Evolutionary conservation across 2,888 invertebrate genomes (phyloP).

Genomic region (Sphaerolaimus hirsutus): DNA sequence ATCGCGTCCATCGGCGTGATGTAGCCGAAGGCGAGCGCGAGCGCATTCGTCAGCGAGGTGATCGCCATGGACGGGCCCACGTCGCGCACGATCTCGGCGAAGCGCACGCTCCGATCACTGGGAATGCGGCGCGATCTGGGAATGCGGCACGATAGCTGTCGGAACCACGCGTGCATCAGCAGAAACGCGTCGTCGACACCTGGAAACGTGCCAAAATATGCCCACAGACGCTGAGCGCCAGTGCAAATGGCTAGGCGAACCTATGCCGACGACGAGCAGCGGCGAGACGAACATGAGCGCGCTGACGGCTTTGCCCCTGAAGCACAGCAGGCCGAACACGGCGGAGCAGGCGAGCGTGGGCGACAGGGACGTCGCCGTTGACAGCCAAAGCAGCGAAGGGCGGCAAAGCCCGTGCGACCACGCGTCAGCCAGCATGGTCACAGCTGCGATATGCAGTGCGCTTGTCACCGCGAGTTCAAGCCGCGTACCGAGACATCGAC

Average conservation of each 20-base stretch:
- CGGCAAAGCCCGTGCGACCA: neutral
- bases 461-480: too few species aligned
- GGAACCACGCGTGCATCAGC: slow-evolving; percentile 18
- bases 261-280: slow-evolving; percentile 18
- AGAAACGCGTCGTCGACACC: slow-evolving; percentile 23
- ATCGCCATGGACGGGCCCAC: slow-evolving; percentile 18
- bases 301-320: slow-evolving; percentile 7
- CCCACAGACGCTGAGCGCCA: neutral
- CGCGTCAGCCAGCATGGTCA: too few species aligned
- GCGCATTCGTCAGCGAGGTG: slow-evolving; percentile 20
- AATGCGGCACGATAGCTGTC: neutral
- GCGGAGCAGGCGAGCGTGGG: slow-evolving; percentile 16
- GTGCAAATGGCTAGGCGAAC: slow-evolving; percentile 2
- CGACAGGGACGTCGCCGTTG: slow-evolving; percentile 11
- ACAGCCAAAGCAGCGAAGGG: neutral
- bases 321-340: slow-evolving; percentile 11
- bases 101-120: neutral
- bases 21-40: slow-evolving; percentile 18
- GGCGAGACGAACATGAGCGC: slow-evolving; percentile 21
- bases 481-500: too few species aligned
- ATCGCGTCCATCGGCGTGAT: neutral
- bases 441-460: too few species aligned
- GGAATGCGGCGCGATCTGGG: neutral
- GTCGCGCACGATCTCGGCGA: neutral
- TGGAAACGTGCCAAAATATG: neutral